Base-by-base conservation (phyloP, 2,888 invertebrate species). In the Heteromyza rotundicornis region DNA sequence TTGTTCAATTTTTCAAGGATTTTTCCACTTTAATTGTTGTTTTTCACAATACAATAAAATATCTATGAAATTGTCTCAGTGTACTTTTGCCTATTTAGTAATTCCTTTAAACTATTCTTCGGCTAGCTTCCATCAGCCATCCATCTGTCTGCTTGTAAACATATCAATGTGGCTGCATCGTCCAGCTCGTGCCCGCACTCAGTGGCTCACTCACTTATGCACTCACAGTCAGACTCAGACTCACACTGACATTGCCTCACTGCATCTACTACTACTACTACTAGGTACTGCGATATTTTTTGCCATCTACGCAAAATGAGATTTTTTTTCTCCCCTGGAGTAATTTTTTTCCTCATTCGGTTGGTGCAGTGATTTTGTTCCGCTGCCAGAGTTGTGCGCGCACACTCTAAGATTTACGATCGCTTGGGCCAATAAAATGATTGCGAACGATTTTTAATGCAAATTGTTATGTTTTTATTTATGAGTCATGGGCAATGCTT, bases 381-480 rank as follows among this genome's bases (percentile, higher is more conserved):
- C 12, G 12, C 32, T 32, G 5, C 7, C 32, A 32, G 32, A 32
- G 32, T 12, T 8, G 32, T n/a, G n/a, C n/a, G n/a, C n/a, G n/a
- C n/a, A n/a, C n/a, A n/a, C n/a, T 27, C 7, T 10, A 70, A 81
- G 81, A 81, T 80, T 80, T 80, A 81, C 77, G 81, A 78, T 76
- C 74, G 66, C 68, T 70, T 70, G 72, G 76, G 70, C 78, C 79
- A 81, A 80, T 80, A 81, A 80, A 80, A 81, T 81, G 81, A 80
- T 80, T 81, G 80, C 78, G 69, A 79, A 71, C 75, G 78, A 80
- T 80, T 78, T 80, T 78, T 78, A 80, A 81, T 77, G 79, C 78
- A 81, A 80, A 80, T 80, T 76, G 75, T 77, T 79, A 70, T 72
- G 70, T 73, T 71, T 72, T 71, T 75, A 70, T 65, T 68, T 47